Evolutionary conservation across 92 coral and sea anemone species (phyloP), one percentile per base, ranked within the genome.

Genomic region (Porites lobata): DNA sequence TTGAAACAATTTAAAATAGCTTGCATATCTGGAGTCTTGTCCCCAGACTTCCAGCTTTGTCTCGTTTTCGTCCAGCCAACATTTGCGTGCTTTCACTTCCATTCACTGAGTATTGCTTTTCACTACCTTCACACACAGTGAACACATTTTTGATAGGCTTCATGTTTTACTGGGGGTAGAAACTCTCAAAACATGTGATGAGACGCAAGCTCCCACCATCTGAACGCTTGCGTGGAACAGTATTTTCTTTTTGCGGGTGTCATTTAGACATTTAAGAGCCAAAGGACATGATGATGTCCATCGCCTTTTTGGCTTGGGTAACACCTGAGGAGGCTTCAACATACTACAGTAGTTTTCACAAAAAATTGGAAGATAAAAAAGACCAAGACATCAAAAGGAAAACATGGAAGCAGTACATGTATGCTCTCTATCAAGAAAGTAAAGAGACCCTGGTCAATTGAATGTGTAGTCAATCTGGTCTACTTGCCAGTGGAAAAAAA

Each of bases 401-500:
- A 68, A 56, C 78, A 15, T 89, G 83, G 92, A 89, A 77, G 68
- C 65, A 18, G 32, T 29, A 29, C 32, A 29, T 29, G 57, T 84
- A 89, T 71, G 38, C 92, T 9, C 81, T 87, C 8, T 93, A 93
- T 72, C 81, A 83, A 58, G 88, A 90, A 57, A 87, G 79, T 77
- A 87, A 69, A 56, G 86, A 86, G 29, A 78, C 79, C 61, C 57
- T 91, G 11, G 86, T 69, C 73, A 69, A 65, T 82, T 82, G 87
- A 50, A 87, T 82, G 87, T 93, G 94, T 22, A 67, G 74, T 51
- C 72, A 87, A 63, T 18, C 91, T 52, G 86, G 88, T 15, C 58
- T 90, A 70, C 18, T 68, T 63, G 52, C 90, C n/a, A 69, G 50
- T 65, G 92, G 94, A n/a, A 88, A 90, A 61, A 93, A 93, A 73